phyloP scores from a whole-genome alignment of 2,888 invertebrate genomes.

The Xanthia togata region DNA sequence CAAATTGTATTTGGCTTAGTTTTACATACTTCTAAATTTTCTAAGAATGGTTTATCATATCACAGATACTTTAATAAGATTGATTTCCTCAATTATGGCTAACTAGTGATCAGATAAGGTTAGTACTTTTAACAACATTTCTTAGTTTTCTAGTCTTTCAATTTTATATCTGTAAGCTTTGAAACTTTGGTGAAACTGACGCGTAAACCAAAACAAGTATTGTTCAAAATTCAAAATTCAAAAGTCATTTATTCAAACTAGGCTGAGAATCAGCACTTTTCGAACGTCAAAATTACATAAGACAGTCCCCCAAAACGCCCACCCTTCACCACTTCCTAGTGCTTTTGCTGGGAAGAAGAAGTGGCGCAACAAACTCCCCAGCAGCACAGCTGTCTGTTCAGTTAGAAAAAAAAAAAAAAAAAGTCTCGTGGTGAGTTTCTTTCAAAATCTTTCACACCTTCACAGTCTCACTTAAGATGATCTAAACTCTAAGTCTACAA shows the following conservation, averaged over 20 bases:
- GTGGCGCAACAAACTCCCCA: no score
- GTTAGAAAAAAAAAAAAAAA: no score
- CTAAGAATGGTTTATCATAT: background rate
- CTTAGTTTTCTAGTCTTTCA: no score
- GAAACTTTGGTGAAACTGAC: background rate
- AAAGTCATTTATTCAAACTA: no score
- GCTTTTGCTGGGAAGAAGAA: no score
- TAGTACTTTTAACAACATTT: background rate
- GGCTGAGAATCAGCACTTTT: no score
- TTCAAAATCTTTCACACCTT: background rate
- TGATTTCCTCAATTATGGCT: background rate
- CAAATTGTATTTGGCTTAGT: background rate
- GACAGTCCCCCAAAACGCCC: no score
- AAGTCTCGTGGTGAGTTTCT: background rate
- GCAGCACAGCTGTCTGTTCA: no score
- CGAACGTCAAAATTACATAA: no score
- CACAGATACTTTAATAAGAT: background rate
- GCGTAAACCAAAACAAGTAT: background rate
- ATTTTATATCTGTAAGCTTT: background rate
- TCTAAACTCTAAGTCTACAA: conserved; percentile 19
- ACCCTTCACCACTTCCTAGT: no score
- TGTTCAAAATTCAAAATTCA: no score
- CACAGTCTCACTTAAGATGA: background rate
- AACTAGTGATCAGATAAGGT: background rate
- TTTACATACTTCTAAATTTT: background rate